phyloP scores from a whole-genome alignment of 1,140 invertebrate species.

The Drosophila sp. region DNA sequence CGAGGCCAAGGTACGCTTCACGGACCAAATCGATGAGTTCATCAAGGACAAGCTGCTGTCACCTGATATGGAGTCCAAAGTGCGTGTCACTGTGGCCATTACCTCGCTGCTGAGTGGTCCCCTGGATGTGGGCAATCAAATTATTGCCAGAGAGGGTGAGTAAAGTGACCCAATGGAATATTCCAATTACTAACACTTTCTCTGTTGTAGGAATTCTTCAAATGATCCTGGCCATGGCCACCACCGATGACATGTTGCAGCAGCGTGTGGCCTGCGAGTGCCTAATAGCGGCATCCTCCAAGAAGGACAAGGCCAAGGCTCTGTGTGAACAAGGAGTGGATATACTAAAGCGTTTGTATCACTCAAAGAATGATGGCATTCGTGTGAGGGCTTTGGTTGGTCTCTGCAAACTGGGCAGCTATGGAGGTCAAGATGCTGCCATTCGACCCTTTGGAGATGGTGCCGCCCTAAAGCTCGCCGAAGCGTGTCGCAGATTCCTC shows the following conservation, averaged over 20 bases:
- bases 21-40: conserved; percentile 92
- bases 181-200: not conserved
- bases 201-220: conserved; percentile 89
- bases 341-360: conserved; percentile 97
- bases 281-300: conserved; percentile 97
- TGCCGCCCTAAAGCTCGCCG: conserved; percentile 95
- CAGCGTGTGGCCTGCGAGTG: conserved; percentile 98
- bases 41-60: conserved; percentile 93
- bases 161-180: not conserved
- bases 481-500: conserved; percentile 95
- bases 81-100: conserved; percentile 93
- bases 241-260: conserved; percentile 91
- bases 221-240: conserved; percentile 98
- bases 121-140: conserved; percentile 95
- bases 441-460: conserved; percentile 97
- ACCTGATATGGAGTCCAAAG: conserved; percentile 95
- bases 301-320: conserved; percentile 97
- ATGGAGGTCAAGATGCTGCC: conserved; percentile 97
- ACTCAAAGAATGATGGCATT: conserved; percentile 95
- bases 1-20: conserved; percentile 89
- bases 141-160: conserved; percentile 92
- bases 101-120: conserved; percentile 96
- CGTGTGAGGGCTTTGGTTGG: conserved; percentile 95
- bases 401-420: conserved; percentile 97
- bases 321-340: conserved; percentile 96